A percentile compares a stretch with the other conserved stretches of the same genome.
Evolutionary conservation across 2,888 invertebrate species (phyloP).

Genomic region (Trisateles emortualis): DNA sequence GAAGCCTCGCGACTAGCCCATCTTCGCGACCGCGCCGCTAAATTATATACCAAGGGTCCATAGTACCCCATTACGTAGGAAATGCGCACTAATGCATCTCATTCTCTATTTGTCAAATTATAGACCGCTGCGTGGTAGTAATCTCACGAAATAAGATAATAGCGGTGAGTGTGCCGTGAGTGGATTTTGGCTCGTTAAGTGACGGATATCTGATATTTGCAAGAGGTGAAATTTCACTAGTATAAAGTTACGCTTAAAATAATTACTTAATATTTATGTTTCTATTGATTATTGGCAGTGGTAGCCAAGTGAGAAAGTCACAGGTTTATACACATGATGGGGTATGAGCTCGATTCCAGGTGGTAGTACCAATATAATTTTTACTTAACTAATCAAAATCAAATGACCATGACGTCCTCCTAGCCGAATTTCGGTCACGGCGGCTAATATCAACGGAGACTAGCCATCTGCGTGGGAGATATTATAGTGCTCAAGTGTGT

Average conservation of each 20-base stretch:
- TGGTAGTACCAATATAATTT: no score
- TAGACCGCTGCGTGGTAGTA: conserved; percentile 69
- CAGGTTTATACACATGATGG: no score
- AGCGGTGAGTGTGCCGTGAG: conserved; percentile 69
- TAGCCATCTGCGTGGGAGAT: no score
- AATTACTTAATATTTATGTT: conserved; percentile 27
- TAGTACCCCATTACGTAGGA: conserved; percentile 78
- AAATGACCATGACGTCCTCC: no score
- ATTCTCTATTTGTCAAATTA: conserved; percentile 87
- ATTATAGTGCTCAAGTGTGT: no score
- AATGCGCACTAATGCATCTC: conserved; percentile 84
- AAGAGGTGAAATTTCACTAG: conserved; percentile 62
- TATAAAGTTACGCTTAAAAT: conserved; percentile 27
- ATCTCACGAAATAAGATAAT: conserved; percentile 77
- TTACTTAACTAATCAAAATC: no score
- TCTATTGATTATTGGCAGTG: no score
- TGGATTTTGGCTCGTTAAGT: conserved; percentile 62
- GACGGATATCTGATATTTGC: conserved; percentile 65
- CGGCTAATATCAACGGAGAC: no score
- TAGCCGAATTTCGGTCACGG: no score
- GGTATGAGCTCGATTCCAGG: no score
- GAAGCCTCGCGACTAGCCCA: conserved; percentile 51
- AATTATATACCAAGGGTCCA: conserved; percentile 76
- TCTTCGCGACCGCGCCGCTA: conserved; percentile 77
- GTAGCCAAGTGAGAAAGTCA: no score